Conservation (phyloP, 1,140 invertebrate species). For the Diploscapter pachys region DNA sequence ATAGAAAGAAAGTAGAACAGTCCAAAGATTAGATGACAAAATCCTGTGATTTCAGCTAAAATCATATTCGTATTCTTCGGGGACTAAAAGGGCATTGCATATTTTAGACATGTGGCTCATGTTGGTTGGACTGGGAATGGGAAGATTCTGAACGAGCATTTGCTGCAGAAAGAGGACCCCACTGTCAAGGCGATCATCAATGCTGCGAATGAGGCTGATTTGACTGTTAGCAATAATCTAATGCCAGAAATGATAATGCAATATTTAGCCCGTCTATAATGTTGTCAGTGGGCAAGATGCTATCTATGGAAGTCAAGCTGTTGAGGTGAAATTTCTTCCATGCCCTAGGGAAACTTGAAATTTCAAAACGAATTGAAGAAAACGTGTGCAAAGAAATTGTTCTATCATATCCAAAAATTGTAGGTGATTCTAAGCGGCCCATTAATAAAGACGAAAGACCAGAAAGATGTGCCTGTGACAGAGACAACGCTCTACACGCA, state of each 20-base stretch:
- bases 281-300: slow-evolving; percentile 17
- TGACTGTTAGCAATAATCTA: slow-evolving; percentile 1
- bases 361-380: background rate
- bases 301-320: slow-evolving; percentile 18
- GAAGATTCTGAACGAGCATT: slow-evolving; percentile 29
- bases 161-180: slow-evolving; percentile 22
- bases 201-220: slow-evolving; percentile 27
- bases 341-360: background rate
- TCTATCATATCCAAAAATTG: background rate
- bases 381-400: no score
- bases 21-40: background rate
- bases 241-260: background rate
- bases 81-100: background rate
- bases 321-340: slow-evolving; percentile 2
- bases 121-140: slow-evolving; percentile 37
- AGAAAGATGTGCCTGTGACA: background rate
- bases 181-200: slow-evolving; percentile 28
- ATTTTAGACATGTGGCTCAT: slow-evolving; percentile 39
- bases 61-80: no score
- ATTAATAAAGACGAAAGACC: slow-evolving; percentile 14
- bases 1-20: background rate
- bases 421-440: slow-evolving; percentile 11
- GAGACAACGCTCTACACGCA: no score
- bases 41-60: background rate
- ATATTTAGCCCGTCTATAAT: slow-evolving; percentile 21